Conservation (phyloP, 2,888 invertebrate genomes). For the Clistopyga incitator region DNA sequence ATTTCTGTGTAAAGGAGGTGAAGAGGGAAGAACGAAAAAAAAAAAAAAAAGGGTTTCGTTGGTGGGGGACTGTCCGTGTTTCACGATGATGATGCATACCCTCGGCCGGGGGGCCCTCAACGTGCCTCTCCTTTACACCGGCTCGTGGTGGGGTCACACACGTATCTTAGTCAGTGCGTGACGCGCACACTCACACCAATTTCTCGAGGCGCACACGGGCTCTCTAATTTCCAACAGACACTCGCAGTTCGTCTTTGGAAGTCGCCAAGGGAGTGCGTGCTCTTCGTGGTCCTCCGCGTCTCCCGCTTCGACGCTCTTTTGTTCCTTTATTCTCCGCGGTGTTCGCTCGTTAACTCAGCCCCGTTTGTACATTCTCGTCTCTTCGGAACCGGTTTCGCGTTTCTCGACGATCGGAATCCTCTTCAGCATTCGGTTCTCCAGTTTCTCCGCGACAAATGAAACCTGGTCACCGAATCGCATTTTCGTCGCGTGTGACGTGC, state of each 20-base stretch:
- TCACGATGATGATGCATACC: constrained; percentile 51
- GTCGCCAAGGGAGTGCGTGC: constrained; percentile 60
- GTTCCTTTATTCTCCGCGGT: constrained; percentile 15
- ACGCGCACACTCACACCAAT: constrained; percentile 46
- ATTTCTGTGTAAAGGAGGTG: constrained; percentile 37
- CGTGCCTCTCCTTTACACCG: constrained; percentile 33
- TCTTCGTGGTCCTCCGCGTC: constrained; percentile 27
- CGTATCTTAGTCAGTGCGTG: constrained; percentile 55
- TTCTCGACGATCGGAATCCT: constrained; percentile 33
- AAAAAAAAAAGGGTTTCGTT: constrained; percentile 47
- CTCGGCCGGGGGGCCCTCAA: constrained; percentile 43
- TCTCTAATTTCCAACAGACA: constrained; percentile 53
- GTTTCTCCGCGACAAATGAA: constrained; percentile 34
- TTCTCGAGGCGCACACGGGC: constrained; percentile 43
- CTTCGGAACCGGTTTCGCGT: constrained; percentile 53
- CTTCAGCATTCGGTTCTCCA: constrained; percentile 29
- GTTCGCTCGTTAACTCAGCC: constrained; percentile 25
- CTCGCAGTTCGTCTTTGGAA: constrained; percentile 64
- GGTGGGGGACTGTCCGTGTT: constrained; percentile 47
- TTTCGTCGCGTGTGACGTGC: constrained; percentile 60
- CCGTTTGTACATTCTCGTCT: constrained; percentile 5
- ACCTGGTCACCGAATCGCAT: constrained; percentile 8
- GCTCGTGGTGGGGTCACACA: constrained; percentile 59
- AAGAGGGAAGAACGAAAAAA: constrained; percentile 55
- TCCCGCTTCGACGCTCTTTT: constrained; percentile 58